Evolutionary conservation across 2,113 vertebrate species (phyloP), one percentile per base, ranked within the genome.

Genomic region (Python bivittatus): DNA sequence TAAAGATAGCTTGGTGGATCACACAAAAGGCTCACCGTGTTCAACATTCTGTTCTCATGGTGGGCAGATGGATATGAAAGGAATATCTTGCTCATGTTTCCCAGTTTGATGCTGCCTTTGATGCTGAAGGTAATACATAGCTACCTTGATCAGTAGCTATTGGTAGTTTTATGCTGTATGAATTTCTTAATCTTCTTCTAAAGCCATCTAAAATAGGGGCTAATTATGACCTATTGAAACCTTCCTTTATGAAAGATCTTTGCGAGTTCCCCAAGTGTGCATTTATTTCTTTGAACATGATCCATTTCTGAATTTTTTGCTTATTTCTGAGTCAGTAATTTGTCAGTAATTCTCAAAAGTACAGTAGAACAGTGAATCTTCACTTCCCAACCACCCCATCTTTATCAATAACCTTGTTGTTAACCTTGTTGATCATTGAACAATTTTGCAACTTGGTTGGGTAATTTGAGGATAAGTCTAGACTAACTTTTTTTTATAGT

Each of bases 361-460:
- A n/a, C n/a, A n/a, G n/a, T 93, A 2, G 60, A 57, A 22, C 17
- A 86, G 6, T 56, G 38, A 38, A 89, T 54, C 57, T 79, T 11
- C 53, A 9, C 17, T 53, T 84, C 38, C 22, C 94, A 91, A 92
- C 42, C 84, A 33, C 0, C 10, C 1, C 89, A 15, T 89, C 88
- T 23, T 15, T 88, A 20, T 57, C 68, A 54, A 22, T 54, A 60
- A 60, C 64, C 68, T 88, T 88, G 54, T 42, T 53, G 7, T 4
- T 93, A 22, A 42, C 54, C 91, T 72, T 42, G 33, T 23, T 25
- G 84, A 38, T 60, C 33, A 54, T 91, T 83, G 89, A 58, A 83
- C 29, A 83, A 23, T 95, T 96, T 93, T 89, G 94, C 88, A 96
- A 95, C 38, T 85, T n/a, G 90, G 92, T 95, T 95, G 90, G 93